Percentiles rank a stretch among this genome's conserved stretches.
phyloP scores from a whole-genome alignment of 1,140 invertebrate genomes.

The Onthophagus taurus region DNA sequence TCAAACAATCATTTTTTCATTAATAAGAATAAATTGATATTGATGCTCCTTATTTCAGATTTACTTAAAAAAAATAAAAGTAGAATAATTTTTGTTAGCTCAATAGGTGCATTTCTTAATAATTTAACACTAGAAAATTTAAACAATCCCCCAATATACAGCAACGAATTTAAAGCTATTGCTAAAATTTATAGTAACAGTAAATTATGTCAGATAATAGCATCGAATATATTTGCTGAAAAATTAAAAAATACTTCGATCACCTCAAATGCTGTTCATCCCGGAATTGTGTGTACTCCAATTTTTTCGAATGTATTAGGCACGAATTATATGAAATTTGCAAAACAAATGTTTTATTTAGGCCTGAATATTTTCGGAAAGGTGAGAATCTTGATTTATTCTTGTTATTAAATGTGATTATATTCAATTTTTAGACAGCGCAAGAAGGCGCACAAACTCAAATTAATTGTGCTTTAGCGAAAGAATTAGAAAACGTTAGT shows the following conservation, averaged over 20 bases:
- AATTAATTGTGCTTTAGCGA: slow-evolving; percentile 49
- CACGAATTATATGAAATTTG: no score
- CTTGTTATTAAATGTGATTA: no score
- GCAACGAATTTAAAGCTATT: no score
- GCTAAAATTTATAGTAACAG: slow-evolving; percentile 30
- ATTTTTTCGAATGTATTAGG: no score
- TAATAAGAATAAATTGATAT: no score
- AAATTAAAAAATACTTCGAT: slow-evolving; percentile 34
- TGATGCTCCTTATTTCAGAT: no score
- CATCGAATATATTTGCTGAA: slow-evolving; percentile 31
- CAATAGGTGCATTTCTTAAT: slow-evolving; percentile 25
- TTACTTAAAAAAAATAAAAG: slow-evolving; percentile 36
- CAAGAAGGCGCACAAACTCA: slow-evolving; percentile 57
- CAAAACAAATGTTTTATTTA: no score
- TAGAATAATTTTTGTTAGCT: slow-evolving; percentile 33
- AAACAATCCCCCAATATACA: slow-evolving; percentile 22
- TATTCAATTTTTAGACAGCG: slow-evolving; percentile 42
- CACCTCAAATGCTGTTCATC: slow-evolving; percentile 43
- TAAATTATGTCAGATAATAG: slow-evolving; percentile 31
- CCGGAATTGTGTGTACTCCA: slow-evolving; percentile 46
- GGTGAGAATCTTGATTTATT: no score
- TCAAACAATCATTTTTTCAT: background rate
- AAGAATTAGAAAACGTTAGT: slow-evolving; percentile 46
- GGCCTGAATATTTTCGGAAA: no score
- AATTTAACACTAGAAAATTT: slow-evolving; percentile 26